Evolutionary conservation across 2,888 invertebrate genomes (phyloP).

Genomic region (Dinocampus coccinellae): DNA sequence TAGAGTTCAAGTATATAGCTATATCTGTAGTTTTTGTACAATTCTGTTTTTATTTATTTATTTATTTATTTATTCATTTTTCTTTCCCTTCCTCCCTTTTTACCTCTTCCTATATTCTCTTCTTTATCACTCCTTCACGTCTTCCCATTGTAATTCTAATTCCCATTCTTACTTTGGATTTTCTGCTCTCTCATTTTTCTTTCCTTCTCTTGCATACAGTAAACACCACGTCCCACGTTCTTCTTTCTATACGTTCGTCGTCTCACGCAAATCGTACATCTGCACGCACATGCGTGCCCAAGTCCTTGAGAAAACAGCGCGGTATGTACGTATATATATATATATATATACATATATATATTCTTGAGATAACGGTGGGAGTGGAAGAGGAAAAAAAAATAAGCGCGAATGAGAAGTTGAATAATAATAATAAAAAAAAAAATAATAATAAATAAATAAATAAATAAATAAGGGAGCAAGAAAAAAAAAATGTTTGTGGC

Average conservation of each 20-base stretch:
- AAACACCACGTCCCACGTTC: constrained; percentile 20
- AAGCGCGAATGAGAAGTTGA: neutral
- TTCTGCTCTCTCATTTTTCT: constrained; percentile 19
- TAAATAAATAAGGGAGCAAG: neutral
- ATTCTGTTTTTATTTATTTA: no score
- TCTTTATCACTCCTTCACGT: constrained; percentile 1
- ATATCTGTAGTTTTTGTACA: no score
- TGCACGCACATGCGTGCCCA: constrained; percentile 28
- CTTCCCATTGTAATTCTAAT: neutral
- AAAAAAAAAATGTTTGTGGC: neutral
- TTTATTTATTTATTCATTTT: no score
- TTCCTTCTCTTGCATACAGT: no score
- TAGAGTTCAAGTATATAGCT: no score
- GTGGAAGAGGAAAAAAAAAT: neutral
- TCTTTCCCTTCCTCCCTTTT: no score
- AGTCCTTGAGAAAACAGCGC: constrained; percentile 4
- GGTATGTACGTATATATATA: neutral
- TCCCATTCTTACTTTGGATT: neutral
- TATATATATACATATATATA: neutral
- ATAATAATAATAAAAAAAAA: neutral
- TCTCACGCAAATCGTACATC: constrained; percentile 27
- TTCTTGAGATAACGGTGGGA: neutral
- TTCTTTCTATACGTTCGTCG: constrained; percentile 15
- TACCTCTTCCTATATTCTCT: constrained; percentile 14
- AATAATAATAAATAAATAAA: neutral